A percentile compares a stretch with the other conserved stretches of the same genome.
These are phyloP conservation scores for Triplophysa yarkandensis DNA, from an alignment of 2,797 vertebrate species.

Conservation along the genomic window DNA sequence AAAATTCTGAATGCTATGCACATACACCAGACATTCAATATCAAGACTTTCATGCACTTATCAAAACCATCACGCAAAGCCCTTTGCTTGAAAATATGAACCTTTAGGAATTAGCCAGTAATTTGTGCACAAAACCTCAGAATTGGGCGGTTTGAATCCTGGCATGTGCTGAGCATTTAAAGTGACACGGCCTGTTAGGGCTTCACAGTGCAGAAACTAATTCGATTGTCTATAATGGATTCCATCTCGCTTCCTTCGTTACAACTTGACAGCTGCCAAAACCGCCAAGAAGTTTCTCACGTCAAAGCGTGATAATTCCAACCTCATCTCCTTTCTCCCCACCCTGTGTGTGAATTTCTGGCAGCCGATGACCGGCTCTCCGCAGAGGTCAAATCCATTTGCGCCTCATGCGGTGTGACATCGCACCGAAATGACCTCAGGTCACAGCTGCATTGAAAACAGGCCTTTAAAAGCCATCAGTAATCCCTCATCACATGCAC, in stretches of 20 bases:
- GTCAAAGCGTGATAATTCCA: background rate
- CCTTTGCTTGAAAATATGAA: constrained; percentile 6
- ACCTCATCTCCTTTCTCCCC: background rate
- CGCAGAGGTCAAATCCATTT: constrained; percentile 54
- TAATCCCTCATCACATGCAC: constrained; percentile 31
- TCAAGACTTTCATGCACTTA: constrained; percentile 19
- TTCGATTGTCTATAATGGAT: constrained; percentile 51
- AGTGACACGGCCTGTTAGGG: constrained; percentile 42
- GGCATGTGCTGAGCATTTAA: constrained; percentile 41
- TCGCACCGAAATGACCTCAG: constrained; percentile 31
- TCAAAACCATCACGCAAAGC: background rate
- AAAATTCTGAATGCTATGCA: background rate
- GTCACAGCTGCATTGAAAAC: constrained; percentile 17
- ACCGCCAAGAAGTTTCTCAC: constrained; percentile 22
- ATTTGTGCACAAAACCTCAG: constrained; percentile 24
- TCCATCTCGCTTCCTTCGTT: constrained; percentile 43
- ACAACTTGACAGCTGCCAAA: constrained; percentile 48
- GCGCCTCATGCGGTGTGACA: constrained; percentile 41
- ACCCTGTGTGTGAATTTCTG: constrained; percentile 9
- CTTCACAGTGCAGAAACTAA: constrained; percentile 48
- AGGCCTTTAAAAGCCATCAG: constrained; percentile 49
- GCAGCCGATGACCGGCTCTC: constrained; percentile 14
- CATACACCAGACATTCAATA: constrained; percentile 1
- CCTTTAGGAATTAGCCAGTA: constrained; percentile 23
- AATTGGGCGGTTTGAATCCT: constrained; percentile 29